Evolutionary conservation across 2,888 invertebrate species (phyloP), one percentile per base, ranked within the genome.

Genomic region (Carpatolechia fugitivella): DNA sequence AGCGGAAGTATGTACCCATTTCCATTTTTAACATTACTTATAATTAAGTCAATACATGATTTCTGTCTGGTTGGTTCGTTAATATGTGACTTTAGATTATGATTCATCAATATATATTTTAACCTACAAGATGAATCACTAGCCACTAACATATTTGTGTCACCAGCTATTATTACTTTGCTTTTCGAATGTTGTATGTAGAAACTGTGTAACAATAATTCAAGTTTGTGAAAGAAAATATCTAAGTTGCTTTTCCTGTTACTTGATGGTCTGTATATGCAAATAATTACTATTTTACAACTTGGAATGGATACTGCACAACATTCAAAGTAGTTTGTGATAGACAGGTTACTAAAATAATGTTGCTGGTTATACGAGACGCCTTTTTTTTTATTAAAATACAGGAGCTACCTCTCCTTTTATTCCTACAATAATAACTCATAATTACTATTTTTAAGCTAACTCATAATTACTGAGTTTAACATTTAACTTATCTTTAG

Each of bases 321-420:
- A 10, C 33, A 33, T 8, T 33, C 33, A 33, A 33, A 33, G 10
- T 33, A 33, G n/a, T 33, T 33, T 11, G 33, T 6, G 11, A 33
- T 8, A 5, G 33, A 33, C 3, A 33, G 3, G n/a, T 33, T 10
- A 11, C 2, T 33, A n/a, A 33, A 6, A 33, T 2, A 33, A n/a
- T 33, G 3, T n/a, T 5, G 10, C 8, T 11, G 11, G 2, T 33
- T 10, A 33, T 6, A 33, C 8, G 3, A 8, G n/a, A 33, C 8
- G 3, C 33, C 33, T 10, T 16, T 10, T 16, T 52, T 36, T 57
- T 59, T 59, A 59, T 57, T 52, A 40, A 40, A 40, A 18, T 14
- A 14, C 40, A 40, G 3, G 40, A 40, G n/a, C n/a, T n/a, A n/a
- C n/a, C n/a, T n/a, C n/a, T n/a, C n/a, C n/a, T n/a, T n/a, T n/a